These are phyloP conservation scores for Latheticus oryzae DNA, from an alignment of 2,888 invertebrate species.

Conservation along the genomic window DNA sequence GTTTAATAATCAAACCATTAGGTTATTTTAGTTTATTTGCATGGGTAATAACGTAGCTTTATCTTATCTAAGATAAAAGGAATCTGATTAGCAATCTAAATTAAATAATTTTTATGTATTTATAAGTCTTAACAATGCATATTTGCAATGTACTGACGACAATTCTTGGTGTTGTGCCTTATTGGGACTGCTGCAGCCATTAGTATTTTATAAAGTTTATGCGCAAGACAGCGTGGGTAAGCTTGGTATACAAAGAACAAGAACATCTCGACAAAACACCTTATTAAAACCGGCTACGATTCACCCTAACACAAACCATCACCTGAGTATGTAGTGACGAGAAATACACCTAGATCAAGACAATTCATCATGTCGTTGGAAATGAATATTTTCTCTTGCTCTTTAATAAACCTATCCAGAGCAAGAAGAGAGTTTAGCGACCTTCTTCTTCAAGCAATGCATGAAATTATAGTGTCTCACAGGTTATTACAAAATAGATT, in stretches of 20 bases:
- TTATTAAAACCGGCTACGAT: conserved; percentile 34
- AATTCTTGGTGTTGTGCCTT: conserved; percentile 20
- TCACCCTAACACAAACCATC: conserved; percentile 19
- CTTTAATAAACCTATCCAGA: conserved; percentile 17
- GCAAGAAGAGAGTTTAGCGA: conserved; percentile 31
- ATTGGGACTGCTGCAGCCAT: conserved; percentile 21
- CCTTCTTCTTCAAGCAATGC: conserved; percentile 24
- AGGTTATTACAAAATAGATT: conserved; percentile 34
- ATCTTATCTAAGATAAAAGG: conserved; percentile 19
- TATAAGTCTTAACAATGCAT: no score
- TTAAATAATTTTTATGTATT: neutral
- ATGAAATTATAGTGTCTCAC: conserved; percentile 31
- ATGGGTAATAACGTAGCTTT: conserved; percentile 8
- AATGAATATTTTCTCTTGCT: conserved; percentile 12
- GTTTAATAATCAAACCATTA: conserved; percentile 23
- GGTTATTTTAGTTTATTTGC: conserved; percentile 4
- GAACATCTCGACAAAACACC: conserved; percentile 27
- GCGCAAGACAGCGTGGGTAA: conserved; percentile 40
- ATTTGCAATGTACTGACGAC: no score
- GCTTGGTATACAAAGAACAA: conserved; percentile 19
- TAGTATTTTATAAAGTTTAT: conserved; percentile 35
- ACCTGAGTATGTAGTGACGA: conserved; percentile 7
- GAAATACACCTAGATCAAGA: conserved; percentile 6
- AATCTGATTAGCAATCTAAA: conserved; percentile 6
- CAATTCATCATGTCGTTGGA: conserved; percentile 11